These are phyloP conservation scores for Cyrtorhinus lividipennis DNA, from an alignment of 1,140 invertebrate genomes.

Conservation along the genomic window DNA sequence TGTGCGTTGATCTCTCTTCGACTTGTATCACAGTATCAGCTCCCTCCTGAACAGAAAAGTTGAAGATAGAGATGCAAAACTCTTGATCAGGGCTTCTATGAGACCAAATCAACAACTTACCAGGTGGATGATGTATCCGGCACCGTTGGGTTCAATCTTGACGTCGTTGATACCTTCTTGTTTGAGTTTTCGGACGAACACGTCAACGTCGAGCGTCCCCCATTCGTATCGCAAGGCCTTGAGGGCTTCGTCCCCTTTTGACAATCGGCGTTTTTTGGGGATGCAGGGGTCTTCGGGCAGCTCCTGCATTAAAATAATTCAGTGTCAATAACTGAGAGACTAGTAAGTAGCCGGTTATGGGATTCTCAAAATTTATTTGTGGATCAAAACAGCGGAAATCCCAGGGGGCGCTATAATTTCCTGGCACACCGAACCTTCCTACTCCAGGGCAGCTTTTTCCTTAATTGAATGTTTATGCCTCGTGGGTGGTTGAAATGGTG, in stretches of 20 bases:
- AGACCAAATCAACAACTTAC: conserved; percentile 32
- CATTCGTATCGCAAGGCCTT: conserved; percentile 45
- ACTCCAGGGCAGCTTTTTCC: no score
- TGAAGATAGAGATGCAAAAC: conserved; percentile 8
- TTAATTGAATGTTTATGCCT: no score
- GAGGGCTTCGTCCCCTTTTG: conserved; percentile 16
- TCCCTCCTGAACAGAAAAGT: conserved; percentile 45
- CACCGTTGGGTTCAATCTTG: conserved; percentile 52
- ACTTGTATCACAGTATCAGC: conserved; percentile 78
- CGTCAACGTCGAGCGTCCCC: conserved; percentile 63
- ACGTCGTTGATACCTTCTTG: conserved; percentile 71
- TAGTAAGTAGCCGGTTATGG: no score
- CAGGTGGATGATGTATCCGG: conserved; percentile 61
- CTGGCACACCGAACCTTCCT: no score
- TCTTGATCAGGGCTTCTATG: no score
- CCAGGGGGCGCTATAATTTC: no score
- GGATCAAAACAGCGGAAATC: no score
- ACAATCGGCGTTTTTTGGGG: conserved; percentile 24
- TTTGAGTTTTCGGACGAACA: conserved; percentile 57
- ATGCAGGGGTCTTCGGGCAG: conserved; percentile 26
- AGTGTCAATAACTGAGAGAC: no score
- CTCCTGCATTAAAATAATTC: conserved; percentile 1
- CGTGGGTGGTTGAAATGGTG: no score
- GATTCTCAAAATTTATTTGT: no score
- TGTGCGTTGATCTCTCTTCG: conserved; percentile 72